Evolutionary conservation across 2,888 invertebrate species (phyloP), one percentile per base, ranked within the genome.

Genomic region (Agapetus fuscipes): DNA sequence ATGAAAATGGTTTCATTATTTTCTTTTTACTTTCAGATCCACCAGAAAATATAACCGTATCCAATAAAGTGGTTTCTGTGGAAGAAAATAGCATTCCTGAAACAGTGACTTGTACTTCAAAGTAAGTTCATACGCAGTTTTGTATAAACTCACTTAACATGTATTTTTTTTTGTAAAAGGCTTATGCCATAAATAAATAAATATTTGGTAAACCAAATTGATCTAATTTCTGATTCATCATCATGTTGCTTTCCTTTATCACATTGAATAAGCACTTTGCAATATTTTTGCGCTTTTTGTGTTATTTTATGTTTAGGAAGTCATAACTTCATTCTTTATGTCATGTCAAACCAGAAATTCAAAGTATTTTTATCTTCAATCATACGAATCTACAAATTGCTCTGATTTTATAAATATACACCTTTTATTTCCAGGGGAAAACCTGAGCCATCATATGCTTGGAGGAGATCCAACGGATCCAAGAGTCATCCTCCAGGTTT

Each of bases 21-120:
- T 37, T 30, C 13, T 13, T 27, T 25, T 7, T 24, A 38, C 17
- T 17, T 55, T 15, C 57, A 85, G 85, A 80, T 70, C 79, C 83
- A 48, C 93, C 93, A n/a, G 87, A 88, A 56, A 83, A 87, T 54
- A 78, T 90, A 50, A 80, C 78, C 1, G 82, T 89, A 7, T 79
- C 80, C 3, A 68, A 62, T 1, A 56, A 55, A 39, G 53, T 59
- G 0, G 66, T 70, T 2, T 59, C 60, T 0, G 70, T 70, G 0
- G 64, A 56, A 2, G 69, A 70, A 49, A 66, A 64, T 33, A 62
- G 66, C 45, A 61, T 65, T 26, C 70, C 70, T 1, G 62, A 56
- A 2, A 65, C 62, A 17, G 66, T 69, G 0, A 59, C 62, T 0
- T 70, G 70, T 27, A 56, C 59, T 2, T 69, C 70, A 0, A 63